Evolutionary conservation across 2,113 vertebrate genomes (phyloP).

Genomic region (Tapirus terrestris): DNA sequence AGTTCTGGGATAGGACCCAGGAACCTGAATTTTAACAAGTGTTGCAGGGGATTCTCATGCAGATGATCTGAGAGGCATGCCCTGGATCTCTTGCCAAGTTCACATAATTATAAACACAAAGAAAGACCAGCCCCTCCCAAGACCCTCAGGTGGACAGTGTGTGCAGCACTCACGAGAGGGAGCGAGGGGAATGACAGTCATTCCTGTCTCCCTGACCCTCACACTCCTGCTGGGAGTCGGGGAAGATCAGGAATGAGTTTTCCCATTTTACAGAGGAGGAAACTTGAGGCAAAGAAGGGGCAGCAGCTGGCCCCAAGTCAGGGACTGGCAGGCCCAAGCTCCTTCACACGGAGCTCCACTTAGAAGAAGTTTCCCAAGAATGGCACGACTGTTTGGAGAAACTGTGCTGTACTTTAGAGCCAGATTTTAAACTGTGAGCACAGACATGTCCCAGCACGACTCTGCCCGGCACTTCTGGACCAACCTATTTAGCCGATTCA

Average conservation of each 20-base stretch:
- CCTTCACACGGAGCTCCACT: not conserved
- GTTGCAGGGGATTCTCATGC: not conserved
- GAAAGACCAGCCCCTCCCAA: not conserved
- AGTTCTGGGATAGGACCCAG: not conserved
- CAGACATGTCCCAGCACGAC: not conserved
- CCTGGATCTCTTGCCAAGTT: conserved; percentile 69
- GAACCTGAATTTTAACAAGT: not conserved
- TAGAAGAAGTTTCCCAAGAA: not conserved
- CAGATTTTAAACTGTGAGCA: not conserved
- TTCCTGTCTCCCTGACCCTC: not conserved
- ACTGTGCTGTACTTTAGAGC: not conserved
- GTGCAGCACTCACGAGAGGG: not conserved
- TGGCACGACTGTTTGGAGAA: not conserved
- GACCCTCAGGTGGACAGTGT: not conserved
- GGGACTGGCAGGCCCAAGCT: not conserved
- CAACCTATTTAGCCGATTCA: not conserved
- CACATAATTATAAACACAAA: conserved; percentile 51
- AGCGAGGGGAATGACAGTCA: not conserved
- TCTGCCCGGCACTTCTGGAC: not conserved
- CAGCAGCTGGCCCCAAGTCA: not conserved
- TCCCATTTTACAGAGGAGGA: not conserved
- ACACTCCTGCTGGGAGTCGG: not conserved
- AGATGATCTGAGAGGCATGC: conserved; percentile 47
- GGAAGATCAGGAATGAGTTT: not conserved
- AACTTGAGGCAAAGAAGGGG: not conserved